These are phyloP conservation scores for Threskiornis aethiopicus DNA, from an alignment of 2,797 vertebrate genomes.

Conservation along the genomic window DNA sequence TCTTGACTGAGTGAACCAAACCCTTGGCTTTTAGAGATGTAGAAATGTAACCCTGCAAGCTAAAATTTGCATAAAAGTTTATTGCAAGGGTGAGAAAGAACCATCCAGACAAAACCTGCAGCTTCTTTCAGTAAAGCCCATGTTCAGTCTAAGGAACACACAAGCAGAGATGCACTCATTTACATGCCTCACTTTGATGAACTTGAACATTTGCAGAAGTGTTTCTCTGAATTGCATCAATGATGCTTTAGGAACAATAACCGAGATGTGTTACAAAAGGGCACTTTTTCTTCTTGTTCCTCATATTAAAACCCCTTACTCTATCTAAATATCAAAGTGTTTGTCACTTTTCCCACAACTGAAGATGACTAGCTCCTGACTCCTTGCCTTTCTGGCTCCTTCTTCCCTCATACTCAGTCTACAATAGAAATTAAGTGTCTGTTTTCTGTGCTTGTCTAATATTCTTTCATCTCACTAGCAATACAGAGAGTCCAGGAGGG, in stretches of 20 bases:
- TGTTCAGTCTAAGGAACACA: not conserved
- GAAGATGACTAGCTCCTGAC: not conserved
- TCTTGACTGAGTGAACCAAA: not conserved
- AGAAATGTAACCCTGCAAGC: not conserved
- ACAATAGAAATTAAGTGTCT: not conserved
- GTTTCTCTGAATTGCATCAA: not conserved
- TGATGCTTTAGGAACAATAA: not conserved
- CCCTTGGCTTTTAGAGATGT: not conserved
- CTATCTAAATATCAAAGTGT: not conserved
- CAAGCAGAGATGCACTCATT: not conserved
- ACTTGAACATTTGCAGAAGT: not conserved
- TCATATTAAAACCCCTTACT: not conserved
- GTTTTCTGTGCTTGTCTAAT: not conserved
- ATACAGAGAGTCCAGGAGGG: not conserved
- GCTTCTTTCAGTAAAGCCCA: not conserved
- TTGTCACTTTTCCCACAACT: not conserved
- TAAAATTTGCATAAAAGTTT: constrained; percentile 33
- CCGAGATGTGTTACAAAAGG: not conserved
- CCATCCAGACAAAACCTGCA: not conserved
- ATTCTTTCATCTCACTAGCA: not conserved
- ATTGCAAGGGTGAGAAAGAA: not conserved
- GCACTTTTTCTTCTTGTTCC: not conserved
- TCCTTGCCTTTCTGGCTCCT: not conserved
- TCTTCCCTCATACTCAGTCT: not conserved
- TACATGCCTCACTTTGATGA: constrained; percentile 11